Evolutionary conservation across 2,888 invertebrate species (phyloP), one percentile per base, ranked within the genome.

Genomic region (Trichacis sp.): DNA sequence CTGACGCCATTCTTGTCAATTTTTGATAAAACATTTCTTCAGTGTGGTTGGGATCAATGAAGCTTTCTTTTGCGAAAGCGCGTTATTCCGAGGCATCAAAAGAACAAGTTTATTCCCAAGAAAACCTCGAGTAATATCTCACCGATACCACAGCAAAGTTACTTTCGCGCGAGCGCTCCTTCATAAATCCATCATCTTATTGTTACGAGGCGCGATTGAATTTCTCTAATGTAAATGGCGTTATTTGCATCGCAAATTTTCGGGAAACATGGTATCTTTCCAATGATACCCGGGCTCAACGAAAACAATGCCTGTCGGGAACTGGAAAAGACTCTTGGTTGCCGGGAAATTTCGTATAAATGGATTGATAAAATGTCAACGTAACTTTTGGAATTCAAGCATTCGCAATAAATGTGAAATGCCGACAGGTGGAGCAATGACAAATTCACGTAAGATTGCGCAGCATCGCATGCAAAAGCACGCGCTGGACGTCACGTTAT

Each of bases 401-500:
- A n/a, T 42, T 40, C 17, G 57, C 38, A 52, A 62, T 45, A 69
- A 68, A 65, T 64, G 61, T 63, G 59, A 58, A 54, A 63, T 63
- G 61, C 69, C 67, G 69, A 69, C 58, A 42, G 50, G 57, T 64
- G 57, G 49, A 20, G 47, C 59, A 63, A 70, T 64, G 69, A 70
- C 66, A 70, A 68, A 70, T 68, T 67, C 64, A 48, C 52, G 56
- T 15, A 51, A 38, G 49, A 42, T 55, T 42, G 57, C 51, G 63
- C 50, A 61, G 48, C 55, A 48, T 47, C 53, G 59, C 59, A 46
- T 52, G 38, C 43, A 51, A 50, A 54, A 53, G 56, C 54, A 49
- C 60, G 62, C 62, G 43, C 43, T 8, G 19, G 9, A 45, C 43
- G 19, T 45, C 19, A n/a, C 43, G 43, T 19, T 19, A 19, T 14